These are phyloP conservation scores for Bos javanicus DNA, from an alignment of 2,113 vertebrate species.

Conservation along the genomic window DNA sequence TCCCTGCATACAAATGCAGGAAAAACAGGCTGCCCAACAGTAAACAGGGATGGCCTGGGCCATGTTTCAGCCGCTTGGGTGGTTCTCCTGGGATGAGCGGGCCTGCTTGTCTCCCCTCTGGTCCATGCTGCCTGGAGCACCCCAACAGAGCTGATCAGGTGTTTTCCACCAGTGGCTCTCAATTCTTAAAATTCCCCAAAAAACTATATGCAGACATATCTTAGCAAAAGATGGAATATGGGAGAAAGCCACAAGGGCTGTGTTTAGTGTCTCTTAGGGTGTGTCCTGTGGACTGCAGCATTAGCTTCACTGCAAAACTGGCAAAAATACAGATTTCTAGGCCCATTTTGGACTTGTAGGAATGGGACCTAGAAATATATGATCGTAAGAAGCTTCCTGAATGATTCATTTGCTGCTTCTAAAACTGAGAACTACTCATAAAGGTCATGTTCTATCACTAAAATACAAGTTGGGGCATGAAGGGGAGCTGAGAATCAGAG, in stretches of 20 bases:
- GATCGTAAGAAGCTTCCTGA: not conserved
- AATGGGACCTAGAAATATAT: not conserved
- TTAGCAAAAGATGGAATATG: not conserved
- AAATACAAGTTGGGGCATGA: not conserved
- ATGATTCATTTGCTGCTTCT: not conserved
- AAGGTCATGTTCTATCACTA: not conserved
- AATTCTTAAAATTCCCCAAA: not conserved
- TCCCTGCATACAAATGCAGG: not conserved
- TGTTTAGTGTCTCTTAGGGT: not conserved
- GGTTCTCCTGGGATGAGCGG: not conserved
- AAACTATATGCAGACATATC: not conserved
- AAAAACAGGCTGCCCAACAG: not conserved
- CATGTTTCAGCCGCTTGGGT: not conserved
- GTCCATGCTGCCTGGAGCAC: not conserved
- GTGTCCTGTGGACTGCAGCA: fast-evolving
- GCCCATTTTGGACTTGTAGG: not conserved
- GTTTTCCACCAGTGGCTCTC: not conserved
- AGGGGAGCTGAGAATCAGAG: not conserved
- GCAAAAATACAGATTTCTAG: not conserved
- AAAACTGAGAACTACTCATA: not conserved
- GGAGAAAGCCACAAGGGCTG: no score
- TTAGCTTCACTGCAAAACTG: not conserved
- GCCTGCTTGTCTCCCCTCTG: not conserved
- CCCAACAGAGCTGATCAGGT: not conserved
- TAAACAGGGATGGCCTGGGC: not conserved